These are phyloP conservation scores for Phlogophora meticulosa DNA, from an alignment of 2,888 invertebrate species.

Conservation along the genomic window DNA sequence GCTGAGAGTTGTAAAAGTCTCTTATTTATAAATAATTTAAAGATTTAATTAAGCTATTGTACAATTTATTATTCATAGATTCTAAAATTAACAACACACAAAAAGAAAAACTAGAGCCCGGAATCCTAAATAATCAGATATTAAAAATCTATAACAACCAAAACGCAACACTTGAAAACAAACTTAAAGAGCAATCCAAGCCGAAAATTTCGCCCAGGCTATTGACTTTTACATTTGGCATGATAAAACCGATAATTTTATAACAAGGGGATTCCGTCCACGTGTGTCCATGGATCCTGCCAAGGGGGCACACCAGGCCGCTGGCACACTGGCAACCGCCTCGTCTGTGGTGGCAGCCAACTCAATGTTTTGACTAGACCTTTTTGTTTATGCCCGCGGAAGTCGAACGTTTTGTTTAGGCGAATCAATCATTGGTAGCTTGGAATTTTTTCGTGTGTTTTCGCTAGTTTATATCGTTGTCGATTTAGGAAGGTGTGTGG, in stretches of 20 bases:
- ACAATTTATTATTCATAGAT: no score
- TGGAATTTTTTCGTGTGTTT: conserved; percentile 44
- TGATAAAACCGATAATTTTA: conserved; percentile 65
- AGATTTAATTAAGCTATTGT: no score
- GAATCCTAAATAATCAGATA: neutral
- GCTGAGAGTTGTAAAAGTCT: conserved; percentile 24
- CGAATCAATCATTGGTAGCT: conserved; percentile 52
- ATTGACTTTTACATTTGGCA: conserved; percentile 65
- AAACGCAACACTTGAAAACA: conserved; percentile 30
- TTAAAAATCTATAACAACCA: conserved; percentile 1
- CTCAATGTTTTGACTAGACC: conserved; percentile 80
- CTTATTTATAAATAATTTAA: no score
- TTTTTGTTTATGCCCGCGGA: conserved; percentile 70
- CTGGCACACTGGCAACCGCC: conserved; percentile 81
- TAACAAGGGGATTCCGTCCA: conserved; percentile 72
- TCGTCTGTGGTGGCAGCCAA: conserved; percentile 77
- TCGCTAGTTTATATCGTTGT: conserved; percentile 15
- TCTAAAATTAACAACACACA: no score
- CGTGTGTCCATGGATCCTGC: conserved; percentile 69
- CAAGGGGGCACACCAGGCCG: conserved; percentile 78
- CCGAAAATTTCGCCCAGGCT: conserved; percentile 57
- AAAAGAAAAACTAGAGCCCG: neutral
- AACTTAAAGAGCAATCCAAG: conserved; percentile 24
- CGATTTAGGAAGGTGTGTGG: conserved; percentile 35
- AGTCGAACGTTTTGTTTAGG: conserved; percentile 46